A percentile compares a stretch with the other conserved stretches of the same genome.
Conservation (phyloP, 1,140 invertebrate species). For the Pseudomyrmex concolor region DNA sequence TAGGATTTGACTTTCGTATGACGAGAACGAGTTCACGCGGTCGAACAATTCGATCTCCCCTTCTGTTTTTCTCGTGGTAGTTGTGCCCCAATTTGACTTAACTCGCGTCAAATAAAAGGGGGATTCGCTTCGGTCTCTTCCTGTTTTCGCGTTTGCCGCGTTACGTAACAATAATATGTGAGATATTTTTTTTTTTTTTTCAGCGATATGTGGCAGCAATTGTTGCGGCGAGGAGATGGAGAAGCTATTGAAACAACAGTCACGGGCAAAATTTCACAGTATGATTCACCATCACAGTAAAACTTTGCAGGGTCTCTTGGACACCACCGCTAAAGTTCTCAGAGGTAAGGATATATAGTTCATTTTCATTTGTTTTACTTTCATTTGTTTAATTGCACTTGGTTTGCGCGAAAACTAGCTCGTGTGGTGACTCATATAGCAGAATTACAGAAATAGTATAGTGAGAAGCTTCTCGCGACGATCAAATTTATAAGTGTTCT, state of each 20-base stretch:
- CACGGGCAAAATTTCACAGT: conserved; percentile 86
- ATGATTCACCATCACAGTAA: conserved; percentile 87
- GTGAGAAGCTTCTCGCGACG: no score
- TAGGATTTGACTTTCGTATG: conserved; percentile 15
- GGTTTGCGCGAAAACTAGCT: no score
- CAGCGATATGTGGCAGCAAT: conserved; percentile 85
- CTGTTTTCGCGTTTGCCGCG: conserved; percentile 1
- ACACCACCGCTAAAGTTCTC: conserved; percentile 87
- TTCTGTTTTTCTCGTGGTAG: not conserved
- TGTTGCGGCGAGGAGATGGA: conserved; percentile 87
- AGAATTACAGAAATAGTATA: no score
- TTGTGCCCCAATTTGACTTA: conserved; percentile 52
- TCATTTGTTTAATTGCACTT: no score
- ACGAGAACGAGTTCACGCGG: conserved; percentile 3
- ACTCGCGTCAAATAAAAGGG: conserved; percentile 3
- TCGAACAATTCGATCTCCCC: conserved; percentile 17
- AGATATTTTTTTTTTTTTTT: conserved; percentile 56
- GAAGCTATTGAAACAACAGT: conserved; percentile 85
- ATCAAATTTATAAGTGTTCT: no score
- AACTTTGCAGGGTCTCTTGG: conserved; percentile 87
- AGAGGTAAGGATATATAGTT: conserved; percentile 85
- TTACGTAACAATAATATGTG: conserved; percentile 24
- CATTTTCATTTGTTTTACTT: not conserved
- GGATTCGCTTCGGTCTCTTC: not conserved
- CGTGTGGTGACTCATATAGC: no score